These are phyloP conservation scores for Zaprionus tsacasi DNA, from an alignment of 1,140 invertebrate species.

Conservation along the genomic window DNA sequence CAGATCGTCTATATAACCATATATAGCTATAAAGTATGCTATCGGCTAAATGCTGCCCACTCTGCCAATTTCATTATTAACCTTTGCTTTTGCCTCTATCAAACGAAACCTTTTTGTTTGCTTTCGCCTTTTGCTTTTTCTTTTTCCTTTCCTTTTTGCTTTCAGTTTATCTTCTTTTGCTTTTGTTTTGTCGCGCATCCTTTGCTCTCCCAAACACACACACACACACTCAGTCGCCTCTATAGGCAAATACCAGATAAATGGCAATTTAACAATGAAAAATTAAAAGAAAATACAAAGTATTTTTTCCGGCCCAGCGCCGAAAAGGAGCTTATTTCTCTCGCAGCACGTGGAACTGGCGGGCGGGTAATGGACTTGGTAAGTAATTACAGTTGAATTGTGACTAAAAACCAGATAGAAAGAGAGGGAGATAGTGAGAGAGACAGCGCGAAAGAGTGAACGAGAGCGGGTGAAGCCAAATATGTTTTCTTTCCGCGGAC, in stretches of 20 bases:
- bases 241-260: slow-evolving; percentile 58
- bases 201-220: slow-evolving; percentile 12
- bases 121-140: neutral
- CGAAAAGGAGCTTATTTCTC: slow-evolving; percentile 65
- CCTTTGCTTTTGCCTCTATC: slow-evolving; percentile 19
- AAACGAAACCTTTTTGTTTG: slow-evolving; percentile 32
- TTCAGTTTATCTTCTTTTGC: slow-evolving; percentile 36
- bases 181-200: slow-evolving; percentile 38
- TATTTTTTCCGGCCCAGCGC: slow-evolving; percentile 45
- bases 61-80: slow-evolving; percentile 55
- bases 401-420: slow-evolving; percentile 59
- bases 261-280: slow-evolving; percentile 82
- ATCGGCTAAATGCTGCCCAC: slow-evolving; percentile 12
- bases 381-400: slow-evolving; percentile 82
- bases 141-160: neutral
- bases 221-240: slow-evolving; percentile 4
- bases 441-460: slow-evolving; percentile 10
- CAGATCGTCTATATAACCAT: slow-evolving; percentile 11
- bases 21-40: neutral
- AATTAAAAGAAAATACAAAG: slow-evolving; percentile 80
- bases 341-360: neutral
- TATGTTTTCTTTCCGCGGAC: slow-evolving; percentile 52
- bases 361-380: slow-evolving; percentile 61
- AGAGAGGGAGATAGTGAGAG: neutral
- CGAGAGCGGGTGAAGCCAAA: slow-evolving; percentile 49